Percentiles rank a stretch among this genome's conserved stretches.
Conservation (phyloP, 2,113 vertebrate species). For the Pseudolaguvia tuberculata region DNA sequence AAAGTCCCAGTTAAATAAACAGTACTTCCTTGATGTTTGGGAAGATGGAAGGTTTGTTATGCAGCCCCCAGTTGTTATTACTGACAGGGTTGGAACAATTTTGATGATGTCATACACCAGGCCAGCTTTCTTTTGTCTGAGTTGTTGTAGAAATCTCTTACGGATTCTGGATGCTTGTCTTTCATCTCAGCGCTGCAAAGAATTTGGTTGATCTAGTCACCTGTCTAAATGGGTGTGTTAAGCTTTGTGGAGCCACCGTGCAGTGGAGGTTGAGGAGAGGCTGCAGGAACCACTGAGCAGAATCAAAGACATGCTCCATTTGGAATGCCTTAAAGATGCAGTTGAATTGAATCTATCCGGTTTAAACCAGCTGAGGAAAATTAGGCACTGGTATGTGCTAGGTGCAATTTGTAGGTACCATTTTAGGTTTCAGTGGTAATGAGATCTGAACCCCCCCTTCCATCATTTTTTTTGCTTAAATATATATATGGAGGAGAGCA, state of each 20-base stretch:
- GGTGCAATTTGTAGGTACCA: background rate
- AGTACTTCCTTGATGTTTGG: background rate
- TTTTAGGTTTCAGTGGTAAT: background rate
- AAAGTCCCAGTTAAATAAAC: background rate
- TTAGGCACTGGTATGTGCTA: background rate
- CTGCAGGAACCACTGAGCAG: background rate
- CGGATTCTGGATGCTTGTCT: background rate
- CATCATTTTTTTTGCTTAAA: background rate
- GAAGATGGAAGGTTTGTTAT: background rate
- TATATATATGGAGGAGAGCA: background rate
- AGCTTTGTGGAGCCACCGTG: constrained; percentile 7
- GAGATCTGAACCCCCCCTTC: background rate
- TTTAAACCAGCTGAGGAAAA: background rate
- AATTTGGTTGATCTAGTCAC: background rate
- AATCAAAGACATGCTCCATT: background rate
- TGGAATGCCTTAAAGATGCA: background rate
- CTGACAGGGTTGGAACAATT: background rate
- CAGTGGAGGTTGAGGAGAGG: constrained; percentile 5
- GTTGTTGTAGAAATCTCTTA: constrained; percentile 7
- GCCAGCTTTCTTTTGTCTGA: background rate
- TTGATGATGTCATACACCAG: constrained; percentile 14
- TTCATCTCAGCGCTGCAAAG: constrained; percentile 13
- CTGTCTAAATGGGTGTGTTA: constrained; percentile 20
- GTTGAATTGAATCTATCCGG: background rate
- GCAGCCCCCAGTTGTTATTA: background rate